Conservation (phyloP, 1,140 invertebrate species). For the Mya arenaria region DNA sequence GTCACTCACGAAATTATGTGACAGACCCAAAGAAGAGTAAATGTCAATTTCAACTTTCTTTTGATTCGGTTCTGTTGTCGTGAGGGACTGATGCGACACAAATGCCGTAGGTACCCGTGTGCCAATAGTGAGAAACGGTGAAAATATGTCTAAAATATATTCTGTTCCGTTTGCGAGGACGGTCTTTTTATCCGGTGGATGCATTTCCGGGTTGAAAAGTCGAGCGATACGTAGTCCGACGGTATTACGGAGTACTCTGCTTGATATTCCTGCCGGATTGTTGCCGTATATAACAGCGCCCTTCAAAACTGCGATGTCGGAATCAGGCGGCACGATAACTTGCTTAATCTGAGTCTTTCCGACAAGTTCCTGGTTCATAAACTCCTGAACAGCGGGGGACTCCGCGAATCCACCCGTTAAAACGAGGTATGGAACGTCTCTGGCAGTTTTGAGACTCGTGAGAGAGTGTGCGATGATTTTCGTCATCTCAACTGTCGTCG, state of each 20-base stretch:
- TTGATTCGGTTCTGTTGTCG: conserved; percentile 42
- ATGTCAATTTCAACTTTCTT: conserved; percentile 40
- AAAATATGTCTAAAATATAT: conserved; percentile 52
- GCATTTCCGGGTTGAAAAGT: conserved; percentile 44
- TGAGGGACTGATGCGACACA: conserved; percentile 43
- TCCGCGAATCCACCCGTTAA: conserved; percentile 41
- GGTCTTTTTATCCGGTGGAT: neutral
- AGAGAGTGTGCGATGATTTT: conserved; percentile 29
- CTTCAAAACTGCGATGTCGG: conserved; percentile 43
- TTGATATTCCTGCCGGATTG: conserved; percentile 17
- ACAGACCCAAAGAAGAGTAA: conserved; percentile 2
- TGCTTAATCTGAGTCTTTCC: conserved; percentile 43
- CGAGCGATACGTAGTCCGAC: conserved; percentile 23
- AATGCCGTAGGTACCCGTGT: conserved; percentile 41
- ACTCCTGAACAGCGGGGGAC: conserved; percentile 47
- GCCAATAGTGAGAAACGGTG: conserved; percentile 46
- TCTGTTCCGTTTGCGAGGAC: conserved; percentile 21
- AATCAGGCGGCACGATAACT: conserved; percentile 40
- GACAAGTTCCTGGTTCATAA: conserved; percentile 41
- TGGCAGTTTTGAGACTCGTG: neutral
- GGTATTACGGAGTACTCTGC: conserved; percentile 34
- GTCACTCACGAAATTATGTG: conserved; percentile 42
- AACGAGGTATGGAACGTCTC: conserved; percentile 24
- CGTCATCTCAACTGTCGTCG: conserved; percentile 32
- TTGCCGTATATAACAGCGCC: conserved; percentile 49